Evolutionary conservation across 2,797 vertebrate species (phyloP), one percentile per base, ranked within the genome.

Genomic region (Trematomus bernacchii): DNA sequence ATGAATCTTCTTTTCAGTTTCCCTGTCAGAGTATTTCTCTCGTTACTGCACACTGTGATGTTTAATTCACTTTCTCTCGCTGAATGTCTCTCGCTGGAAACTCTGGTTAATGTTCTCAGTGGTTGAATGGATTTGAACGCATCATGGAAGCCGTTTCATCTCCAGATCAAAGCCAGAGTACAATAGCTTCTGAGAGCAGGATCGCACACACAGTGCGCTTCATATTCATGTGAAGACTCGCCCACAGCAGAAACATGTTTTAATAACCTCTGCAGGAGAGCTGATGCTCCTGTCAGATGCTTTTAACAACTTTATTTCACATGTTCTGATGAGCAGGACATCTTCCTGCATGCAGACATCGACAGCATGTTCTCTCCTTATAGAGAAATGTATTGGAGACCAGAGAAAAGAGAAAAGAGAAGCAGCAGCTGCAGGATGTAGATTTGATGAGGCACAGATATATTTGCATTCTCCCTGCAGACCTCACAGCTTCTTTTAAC

Each of bases 211-310:
- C 33, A 5, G 33, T 5, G 33, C 6, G 5, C 6, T 7, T 6
- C 1, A 82, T 64, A 80, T 79, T 80, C 59, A 71, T 69, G 57
- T 23, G 52, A 10, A 76, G 70, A 80, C 77, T 54, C 75, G 46
- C 78, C 52, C 33, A 27, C 47, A 59, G 46, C 37, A 48, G 40
- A 70, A 69, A 46, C 57, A 48, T 58, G 16, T 76, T 61, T 65
- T 72, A 77, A 60, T 52, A 51, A 14, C 72, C 52, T 71, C 66
- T 51, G 30, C 18, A 63, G 70, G 65, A 80, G 53, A 63, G 53
- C 58, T 50, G 68, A 62, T 65, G 53, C 52, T 23, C 3, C 23
- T 23, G 3, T 23, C 23, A 3, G 23, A 63, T 63, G 23, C 15
- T 13, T 23, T 3, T 2, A 23, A 23, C 23, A 23, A 3, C 23